phyloP scores from a whole-genome alignment of 2,797 vertebrate species.

The Hippocampus kuda region DNA sequence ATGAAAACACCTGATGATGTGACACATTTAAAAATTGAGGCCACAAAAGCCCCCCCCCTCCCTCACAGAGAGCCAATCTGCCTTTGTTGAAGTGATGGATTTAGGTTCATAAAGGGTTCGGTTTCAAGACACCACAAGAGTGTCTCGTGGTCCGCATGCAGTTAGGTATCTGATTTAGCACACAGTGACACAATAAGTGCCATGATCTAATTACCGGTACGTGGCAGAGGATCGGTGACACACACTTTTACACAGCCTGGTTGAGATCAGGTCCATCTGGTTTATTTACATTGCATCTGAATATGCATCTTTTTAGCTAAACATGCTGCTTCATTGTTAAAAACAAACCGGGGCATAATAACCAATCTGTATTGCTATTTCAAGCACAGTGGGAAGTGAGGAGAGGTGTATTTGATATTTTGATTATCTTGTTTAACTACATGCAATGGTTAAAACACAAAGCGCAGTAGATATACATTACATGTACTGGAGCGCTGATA shows the following conservation, averaged over 20 bases:
- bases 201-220: constrained; percentile 15
- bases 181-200: constrained; percentile 18
- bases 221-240: constrained; percentile 12
- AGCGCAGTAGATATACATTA: not conserved
- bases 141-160: constrained; percentile 14
- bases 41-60: not conserved
- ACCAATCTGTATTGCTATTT: not conserved
- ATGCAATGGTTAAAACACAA: not conserved
- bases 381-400: not conserved
- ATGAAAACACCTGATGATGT: not conserved
- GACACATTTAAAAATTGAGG: not conserved
- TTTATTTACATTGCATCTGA: constrained; percentile 1
- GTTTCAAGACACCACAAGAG: constrained; percentile 16
- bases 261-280: constrained; percentile 1
- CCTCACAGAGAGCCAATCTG: constrained; percentile 11
- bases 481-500: not conserved
- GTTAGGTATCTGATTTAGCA: constrained; percentile 18
- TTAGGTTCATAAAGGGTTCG: constrained; percentile 40
- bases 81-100: constrained; percentile 23
- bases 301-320: not conserved
- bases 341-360: not conserved
- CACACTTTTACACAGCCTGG: not conserved
- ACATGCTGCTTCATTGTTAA: not conserved
- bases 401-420: not conserved
- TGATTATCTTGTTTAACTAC: not conserved